Percentiles rank a stretch among this genome's conserved stretches.
phyloP scores from a whole-genome alignment of 2,113 vertebrate species.

The Dipodomys merriami region DNA sequence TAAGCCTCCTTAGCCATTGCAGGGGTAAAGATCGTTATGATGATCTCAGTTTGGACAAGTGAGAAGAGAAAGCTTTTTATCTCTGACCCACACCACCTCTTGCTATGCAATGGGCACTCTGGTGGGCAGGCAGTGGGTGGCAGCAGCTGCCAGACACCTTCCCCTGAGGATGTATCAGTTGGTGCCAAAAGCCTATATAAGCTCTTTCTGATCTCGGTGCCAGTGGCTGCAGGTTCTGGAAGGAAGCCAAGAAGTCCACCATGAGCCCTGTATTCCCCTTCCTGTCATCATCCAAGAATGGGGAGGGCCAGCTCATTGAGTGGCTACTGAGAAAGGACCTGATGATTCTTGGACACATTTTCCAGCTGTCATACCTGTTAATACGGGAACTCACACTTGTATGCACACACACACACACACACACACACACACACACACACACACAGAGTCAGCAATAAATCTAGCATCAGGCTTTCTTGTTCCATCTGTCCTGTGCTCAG shows the following conservation, averaged over 20 bases:
- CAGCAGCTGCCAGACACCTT: slow-evolving; percentile 72
- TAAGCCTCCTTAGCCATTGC: background rate
- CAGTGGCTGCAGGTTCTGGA: slow-evolving; percentile 58
- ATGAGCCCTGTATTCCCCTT: background rate
- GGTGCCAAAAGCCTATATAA: slow-evolving; percentile 72
- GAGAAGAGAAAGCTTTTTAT: slow-evolving; percentile 55
- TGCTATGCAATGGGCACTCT: slow-evolving; percentile 67
- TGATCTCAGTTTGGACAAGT: slow-evolving; percentile 52
- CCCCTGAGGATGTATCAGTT: slow-evolving; percentile 64
- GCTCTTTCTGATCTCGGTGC: slow-evolving; percentile 73
- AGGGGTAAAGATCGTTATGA: slow-evolving; percentile 31
- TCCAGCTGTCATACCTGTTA: slow-evolving; percentile 69
- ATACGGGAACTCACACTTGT: slow-evolving; percentile 20
- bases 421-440: background rate
- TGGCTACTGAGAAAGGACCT: slow-evolving; percentile 27
- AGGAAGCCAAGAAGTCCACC: slow-evolving; percentile 58
- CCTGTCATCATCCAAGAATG: background rate
- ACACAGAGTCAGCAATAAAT: slow-evolving; percentile 32
- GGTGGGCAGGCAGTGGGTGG: slow-evolving; percentile 50
- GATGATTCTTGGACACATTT: slow-evolving; percentile 53
- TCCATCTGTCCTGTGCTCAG: slow-evolving; percentile 46
- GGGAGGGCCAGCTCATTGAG: background rate
- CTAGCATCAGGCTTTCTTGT: slow-evolving; percentile 41
- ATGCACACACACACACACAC: background rate
- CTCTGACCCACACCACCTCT: slow-evolving; percentile 59